Conservation (phyloP, 2,797 vertebrate genomes). For the Okamejei kenojei region DNA sequence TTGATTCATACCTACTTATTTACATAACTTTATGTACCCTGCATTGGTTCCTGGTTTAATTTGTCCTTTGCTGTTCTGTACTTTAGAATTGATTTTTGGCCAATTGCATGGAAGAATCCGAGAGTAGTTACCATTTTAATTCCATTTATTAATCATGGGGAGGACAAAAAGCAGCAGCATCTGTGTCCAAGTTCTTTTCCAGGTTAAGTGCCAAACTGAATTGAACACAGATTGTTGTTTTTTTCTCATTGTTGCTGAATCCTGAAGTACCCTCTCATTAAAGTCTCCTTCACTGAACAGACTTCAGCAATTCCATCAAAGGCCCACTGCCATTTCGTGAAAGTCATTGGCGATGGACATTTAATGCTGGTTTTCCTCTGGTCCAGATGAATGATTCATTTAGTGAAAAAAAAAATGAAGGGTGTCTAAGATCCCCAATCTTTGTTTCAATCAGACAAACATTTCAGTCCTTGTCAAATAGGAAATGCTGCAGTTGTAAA, state of each 20-base stretch:
- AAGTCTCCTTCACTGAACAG: not conserved
- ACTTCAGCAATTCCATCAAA: not conserved
- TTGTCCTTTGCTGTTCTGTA: not conserved
- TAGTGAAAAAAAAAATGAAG: not conserved
- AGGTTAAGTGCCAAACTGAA: not conserved
- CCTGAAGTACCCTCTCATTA: not conserved
- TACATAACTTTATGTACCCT: not conserved
- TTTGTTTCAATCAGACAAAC: not conserved
- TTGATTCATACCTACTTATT: slow-evolving; percentile 23
- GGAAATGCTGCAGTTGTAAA: not conserved
- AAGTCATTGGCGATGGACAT: not conserved
- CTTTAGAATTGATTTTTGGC: not conserved
- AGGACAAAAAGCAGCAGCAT: not conserved
- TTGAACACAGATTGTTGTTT: not conserved
- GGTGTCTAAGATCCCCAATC: not conserved
- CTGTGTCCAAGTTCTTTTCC: not conserved
- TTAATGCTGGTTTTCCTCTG: not conserved
- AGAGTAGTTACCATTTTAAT: not conserved
- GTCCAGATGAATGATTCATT: not conserved
- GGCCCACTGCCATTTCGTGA: not conserved
- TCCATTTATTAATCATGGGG: not conserved
- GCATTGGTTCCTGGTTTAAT: not conserved
- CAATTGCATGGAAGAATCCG: not conserved
- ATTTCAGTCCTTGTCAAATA: not conserved
- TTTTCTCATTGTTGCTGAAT: not conserved